phyloP scores from a whole-genome alignment of 2,888 invertebrate genomes.

The Xanthia icteritia region DNA sequence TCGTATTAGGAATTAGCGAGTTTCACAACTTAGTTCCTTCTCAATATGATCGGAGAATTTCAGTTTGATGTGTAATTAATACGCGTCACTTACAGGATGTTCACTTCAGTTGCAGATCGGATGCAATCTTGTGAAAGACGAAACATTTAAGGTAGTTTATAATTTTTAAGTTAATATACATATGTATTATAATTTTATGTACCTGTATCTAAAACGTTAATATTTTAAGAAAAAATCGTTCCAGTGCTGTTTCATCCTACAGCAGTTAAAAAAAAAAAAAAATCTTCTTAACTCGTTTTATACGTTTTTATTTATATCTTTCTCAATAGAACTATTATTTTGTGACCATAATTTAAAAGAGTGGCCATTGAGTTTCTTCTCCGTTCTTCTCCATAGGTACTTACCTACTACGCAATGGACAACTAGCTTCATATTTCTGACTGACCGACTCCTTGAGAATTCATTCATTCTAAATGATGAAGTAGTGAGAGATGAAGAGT shows the following conservation, averaged over 20 bases:
- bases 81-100: constrained; percentile 13
- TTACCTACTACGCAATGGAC: too few relatives aligned
- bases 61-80: constrained; percentile 39
- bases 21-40: constrained; percentile 13
- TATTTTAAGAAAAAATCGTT: not conserved
- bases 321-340: not conserved
- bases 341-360: not conserved
- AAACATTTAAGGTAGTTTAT: not conserved
- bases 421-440: too few relatives aligned
- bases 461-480: too few relatives aligned
- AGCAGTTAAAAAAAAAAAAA: too few relatives aligned
- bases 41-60: constrained; percentile 19
- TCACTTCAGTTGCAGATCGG: constrained; percentile 13
- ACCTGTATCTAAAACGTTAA: not conserved
- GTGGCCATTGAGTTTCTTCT: too few relatives aligned
- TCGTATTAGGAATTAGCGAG: constrained; percentile 11
- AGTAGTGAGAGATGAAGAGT: too few relatives aligned
- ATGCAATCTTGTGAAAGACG: not conserved
- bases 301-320: not conserved
- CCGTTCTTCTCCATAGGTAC: too few relatives aligned
- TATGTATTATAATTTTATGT: not conserved
- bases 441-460: not conserved
- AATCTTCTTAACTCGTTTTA: too few relatives aligned
- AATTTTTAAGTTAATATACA: not conserved
- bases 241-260: not conserved